phyloP scores from a whole-genome alignment of 2,888 invertebrate genomes.

The Trachelus stipa region DNA sequence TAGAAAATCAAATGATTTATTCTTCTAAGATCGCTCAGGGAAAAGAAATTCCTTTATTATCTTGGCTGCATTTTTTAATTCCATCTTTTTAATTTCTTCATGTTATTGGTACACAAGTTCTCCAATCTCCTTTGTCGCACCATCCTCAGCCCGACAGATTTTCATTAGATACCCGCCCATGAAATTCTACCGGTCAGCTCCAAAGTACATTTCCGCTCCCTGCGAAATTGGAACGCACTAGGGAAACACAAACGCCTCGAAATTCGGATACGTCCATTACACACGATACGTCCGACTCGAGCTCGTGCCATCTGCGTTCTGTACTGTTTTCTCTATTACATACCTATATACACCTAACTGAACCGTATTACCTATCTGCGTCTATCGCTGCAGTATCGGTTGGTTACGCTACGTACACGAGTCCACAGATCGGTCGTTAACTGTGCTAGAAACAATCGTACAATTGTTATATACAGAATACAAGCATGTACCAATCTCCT shows the following conservation, averaged over 20 bases:
- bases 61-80: background rate
- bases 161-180: background rate
- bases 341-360: background rate
- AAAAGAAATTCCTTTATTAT: background rate
- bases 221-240: background rate
- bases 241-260: background rate
- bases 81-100: background rate
- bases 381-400: background rate
- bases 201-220: background rate
- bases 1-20: background rate
- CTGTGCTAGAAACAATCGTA: background rate
- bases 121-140: background rate
- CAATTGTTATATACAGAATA: background rate
- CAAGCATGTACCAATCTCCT: background rate
- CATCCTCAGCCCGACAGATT: background rate
- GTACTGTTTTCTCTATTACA: background rate
- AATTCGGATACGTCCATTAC: slow-evolving; percentile 2
- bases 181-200: slow-evolving; percentile 1
- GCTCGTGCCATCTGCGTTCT: background rate
- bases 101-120: background rate
- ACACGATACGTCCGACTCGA: slow-evolving; percentile 1
- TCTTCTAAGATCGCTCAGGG: background rate
- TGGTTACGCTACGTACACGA: background rate
- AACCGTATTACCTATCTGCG: background rate
- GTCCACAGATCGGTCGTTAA: background rate